Evolutionary conservation across 2,797 vertebrate species (phyloP), one percentile per base, ranked within the genome.

Genomic region (Paratrypauchen microcephalus): DNA sequence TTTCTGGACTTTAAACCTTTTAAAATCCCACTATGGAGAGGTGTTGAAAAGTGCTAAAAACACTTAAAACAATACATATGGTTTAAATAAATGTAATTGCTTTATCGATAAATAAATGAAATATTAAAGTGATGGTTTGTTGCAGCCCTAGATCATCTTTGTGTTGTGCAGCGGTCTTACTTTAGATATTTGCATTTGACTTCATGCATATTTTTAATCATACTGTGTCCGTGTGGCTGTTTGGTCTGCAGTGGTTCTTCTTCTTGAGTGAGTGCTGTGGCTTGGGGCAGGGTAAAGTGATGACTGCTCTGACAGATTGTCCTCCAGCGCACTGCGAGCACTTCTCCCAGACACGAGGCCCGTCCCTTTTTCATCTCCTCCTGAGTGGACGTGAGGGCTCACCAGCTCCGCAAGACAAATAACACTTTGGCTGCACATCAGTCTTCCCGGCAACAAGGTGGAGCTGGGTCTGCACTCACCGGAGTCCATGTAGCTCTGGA

Each of bases 301-400:
- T 91, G 90, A 91, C 85, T 87, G 84, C 81, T 62, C 74, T 91
- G 90, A 92, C 89, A 78, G 86, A 92, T 91, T 74, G 87, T 87
- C 86, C 81, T 80, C 79, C 82, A 65, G 77, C 84, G 77, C 80
- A 72, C 63, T 77, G 79, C 78, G 72, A 86, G 83, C 85, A 83
- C 86, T 88, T 88, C 80, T 85, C 81, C 82, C 81, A 85, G 85
- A 86, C 84, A 81, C 82, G 85, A 79, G 71, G 77, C 77, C 82
- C 87, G 65, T 83, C 87, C 86, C 86, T 88, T 85, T 88, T 89
- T 89, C 90, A 84, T 88, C 83, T 90, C 76, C 71, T 83, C 79
- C 86, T 80, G 82, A 88, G 86, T 85, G 86, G 83, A 88, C 76
- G 72, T 78, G 85, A 87, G 86, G 88, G 86, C 87, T 89, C 78